Base-by-base conservation (phyloP, 2,113 vertebrate genomes). In the Monopterus albus region DNA sequence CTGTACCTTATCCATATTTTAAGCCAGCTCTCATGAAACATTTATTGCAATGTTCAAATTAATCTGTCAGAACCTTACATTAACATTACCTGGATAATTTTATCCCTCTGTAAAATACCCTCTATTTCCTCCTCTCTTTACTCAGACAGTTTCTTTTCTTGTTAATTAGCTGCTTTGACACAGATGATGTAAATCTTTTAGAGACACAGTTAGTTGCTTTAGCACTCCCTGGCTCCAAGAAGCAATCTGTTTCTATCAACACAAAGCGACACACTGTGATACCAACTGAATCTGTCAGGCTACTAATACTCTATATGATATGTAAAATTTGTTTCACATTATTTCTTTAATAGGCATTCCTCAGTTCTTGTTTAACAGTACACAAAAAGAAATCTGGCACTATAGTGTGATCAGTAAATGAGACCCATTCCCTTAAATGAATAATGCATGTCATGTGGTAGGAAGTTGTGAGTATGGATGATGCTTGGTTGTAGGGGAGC, bases 101-200 rank as follows among this genome's bases (percentile, higher is more conserved):
- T 25, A 4, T 64, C 26, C 40, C n/a, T 70, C 21, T 51, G 28
- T 59, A 20, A 6, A 65, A 29, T 25, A 7, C 18, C 5, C 14
- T 6, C n/a, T 53, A 47, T 52, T 29, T 56, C 47, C 33, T 58
- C 56, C 11, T 40, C 40, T 62, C 40, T 62, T 18, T 36, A 10
- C 64, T 31, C 33, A 64, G 52, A 55, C 20, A n/a, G 18, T 68
- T 65, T 66, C 43, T 52, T 76, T 46, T 60, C 33, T 58, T 75
- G 79, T 73, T 85, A 85, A 85, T 87, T 79, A 81, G 74, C 71
- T 61, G 51, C 64, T 46, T 70, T 75, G 70, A 85, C 73, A 70
- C 67, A 78, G 51, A 64, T 56, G 60, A 46, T 78, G 42, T 64
- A 81, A 81, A 73, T 76, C 71, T 71, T 75, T 76, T 59, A 35